Percentiles rank a stretch among this genome's conserved stretches.
These are phyloP conservation scores for Rhineura floridana DNA, from an alignment of 2,113 vertebrate genomes.

Conservation along the genomic window DNA sequence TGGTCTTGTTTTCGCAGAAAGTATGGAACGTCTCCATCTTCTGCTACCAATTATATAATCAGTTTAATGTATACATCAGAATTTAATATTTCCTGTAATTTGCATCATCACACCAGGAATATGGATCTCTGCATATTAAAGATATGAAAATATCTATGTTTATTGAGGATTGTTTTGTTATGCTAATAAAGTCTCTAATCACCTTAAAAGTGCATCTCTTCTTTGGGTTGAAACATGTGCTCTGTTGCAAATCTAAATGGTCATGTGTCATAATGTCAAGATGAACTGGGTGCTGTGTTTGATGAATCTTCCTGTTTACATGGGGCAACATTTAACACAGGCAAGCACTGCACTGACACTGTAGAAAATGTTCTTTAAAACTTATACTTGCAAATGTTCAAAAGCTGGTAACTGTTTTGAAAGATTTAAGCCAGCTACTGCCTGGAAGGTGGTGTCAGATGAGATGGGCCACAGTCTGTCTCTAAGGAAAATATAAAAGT, in stretches of 20 bases:
- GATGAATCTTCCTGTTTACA: not conserved
- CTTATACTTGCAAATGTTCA: conserved; percentile 39
- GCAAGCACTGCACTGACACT: conserved; percentile 1
- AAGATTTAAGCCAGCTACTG: not conserved
- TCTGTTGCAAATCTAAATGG: conserved; percentile 2
- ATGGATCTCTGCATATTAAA: conserved; percentile 66
- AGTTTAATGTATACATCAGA: conserved; percentile 64
- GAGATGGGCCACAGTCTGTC: not conserved
- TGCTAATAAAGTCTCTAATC: conserved; percentile 15
- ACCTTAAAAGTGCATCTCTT: conserved; percentile 7
- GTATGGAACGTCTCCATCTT: no score
- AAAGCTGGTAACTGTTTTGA: conserved; percentile 45
- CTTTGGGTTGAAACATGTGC: accelerated
- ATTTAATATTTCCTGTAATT: conserved; percentile 67
- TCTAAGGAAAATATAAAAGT: not conserved
- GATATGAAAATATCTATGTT: conserved; percentile 39
- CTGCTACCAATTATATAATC: no score
- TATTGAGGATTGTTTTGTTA: conserved; percentile 52
- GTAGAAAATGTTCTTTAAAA: conserved; percentile 41
- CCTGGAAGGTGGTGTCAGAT: not conserved
- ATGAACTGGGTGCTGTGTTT: not conserved
- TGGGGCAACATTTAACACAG: not conserved
- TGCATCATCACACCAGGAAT: conserved; percentile 55
- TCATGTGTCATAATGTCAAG: not conserved
- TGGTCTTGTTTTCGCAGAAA: no score